These are phyloP conservation scores for Isoperla grammatica DNA, from an alignment of 2,888 invertebrate genomes.

Conservation along the genomic window DNA sequence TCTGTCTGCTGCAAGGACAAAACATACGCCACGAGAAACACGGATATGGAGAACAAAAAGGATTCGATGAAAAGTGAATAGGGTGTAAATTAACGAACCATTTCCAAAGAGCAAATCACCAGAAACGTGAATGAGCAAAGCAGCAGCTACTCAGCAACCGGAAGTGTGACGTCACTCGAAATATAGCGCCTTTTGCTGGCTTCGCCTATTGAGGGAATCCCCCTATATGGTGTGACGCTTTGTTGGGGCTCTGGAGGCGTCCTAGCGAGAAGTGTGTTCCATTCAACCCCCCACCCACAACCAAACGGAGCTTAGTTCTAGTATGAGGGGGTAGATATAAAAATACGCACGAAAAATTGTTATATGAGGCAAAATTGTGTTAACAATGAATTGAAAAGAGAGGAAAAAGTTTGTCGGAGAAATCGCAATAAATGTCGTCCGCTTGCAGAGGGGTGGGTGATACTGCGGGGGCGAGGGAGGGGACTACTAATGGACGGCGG, in stretches of 20 bases:
- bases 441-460: no score
- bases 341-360: slow-evolving; percentile 17
- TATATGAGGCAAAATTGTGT: slow-evolving; percentile 19
- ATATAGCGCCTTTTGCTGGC: not conserved
- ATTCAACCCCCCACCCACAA: slow-evolving; percentile 20
- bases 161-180: slow-evolving; percentile 24
- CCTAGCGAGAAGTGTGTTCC: slow-evolving; percentile 24
- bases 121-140: not conserved
- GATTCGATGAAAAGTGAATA: no score
- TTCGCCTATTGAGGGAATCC: not conserved
- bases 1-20: no score
- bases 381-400: slow-evolving; percentile 15
- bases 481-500: no score
- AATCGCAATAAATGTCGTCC: not conserved
- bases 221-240: not conserved
- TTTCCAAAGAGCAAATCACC: no score
- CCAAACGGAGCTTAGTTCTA: slow-evolving; percentile 26
- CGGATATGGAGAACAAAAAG: no score
- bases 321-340: slow-evolving; percentile 5
- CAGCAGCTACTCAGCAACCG: slow-evolving; percentile 20
- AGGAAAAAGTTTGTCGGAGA: slow-evolving; percentile 13
- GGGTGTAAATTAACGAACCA: no score
- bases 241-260: slow-evolving; percentile 18
- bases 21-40: no score
- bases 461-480: no score